phyloP scores from a whole-genome alignment of 2,113 vertebrate genomes.

The Alethe castanea region DNA sequence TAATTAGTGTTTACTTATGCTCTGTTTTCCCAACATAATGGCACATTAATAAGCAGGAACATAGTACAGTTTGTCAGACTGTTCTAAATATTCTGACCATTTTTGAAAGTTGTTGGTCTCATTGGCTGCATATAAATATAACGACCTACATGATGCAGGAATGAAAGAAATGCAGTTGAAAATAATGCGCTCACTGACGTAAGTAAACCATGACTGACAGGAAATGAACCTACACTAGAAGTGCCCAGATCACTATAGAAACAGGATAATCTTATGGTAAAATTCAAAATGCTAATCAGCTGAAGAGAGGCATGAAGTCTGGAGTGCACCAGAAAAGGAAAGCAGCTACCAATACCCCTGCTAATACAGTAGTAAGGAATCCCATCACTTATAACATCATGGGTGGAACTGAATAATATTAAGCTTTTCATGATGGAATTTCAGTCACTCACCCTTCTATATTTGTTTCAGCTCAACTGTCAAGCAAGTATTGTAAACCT shows the following conservation, averaged over 20 bases:
- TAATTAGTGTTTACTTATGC: background rate
- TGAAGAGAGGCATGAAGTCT: background rate
- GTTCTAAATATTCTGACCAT: constrained; percentile 17
- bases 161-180: constrained; percentile 1
- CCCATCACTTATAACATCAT: background rate
- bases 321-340: background rate
- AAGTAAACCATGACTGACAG: constrained; percentile 34
- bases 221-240: background rate
- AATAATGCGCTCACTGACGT: background rate
- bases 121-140: constrained; percentile 22
- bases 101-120: constrained; percentile 24
- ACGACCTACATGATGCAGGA: background rate
- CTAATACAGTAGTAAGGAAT: background rate
- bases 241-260: constrained; percentile 31
- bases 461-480: constrained; percentile 12
- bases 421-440: constrained; percentile 2
- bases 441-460: constrained; percentile 1
- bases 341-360: background rate
- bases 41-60: background rate
- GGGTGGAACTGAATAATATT: background rate
- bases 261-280: background rate
- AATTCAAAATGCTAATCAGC: constrained; percentile 3
- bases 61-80: background rate
- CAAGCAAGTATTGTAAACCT: constrained; percentile 1
- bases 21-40: constrained; percentile 6